Evolutionary conservation across 2,113 vertebrate genomes (phyloP), one percentile per base, ranked within the genome.

Genomic region (Sturnus vulgaris): DNA sequence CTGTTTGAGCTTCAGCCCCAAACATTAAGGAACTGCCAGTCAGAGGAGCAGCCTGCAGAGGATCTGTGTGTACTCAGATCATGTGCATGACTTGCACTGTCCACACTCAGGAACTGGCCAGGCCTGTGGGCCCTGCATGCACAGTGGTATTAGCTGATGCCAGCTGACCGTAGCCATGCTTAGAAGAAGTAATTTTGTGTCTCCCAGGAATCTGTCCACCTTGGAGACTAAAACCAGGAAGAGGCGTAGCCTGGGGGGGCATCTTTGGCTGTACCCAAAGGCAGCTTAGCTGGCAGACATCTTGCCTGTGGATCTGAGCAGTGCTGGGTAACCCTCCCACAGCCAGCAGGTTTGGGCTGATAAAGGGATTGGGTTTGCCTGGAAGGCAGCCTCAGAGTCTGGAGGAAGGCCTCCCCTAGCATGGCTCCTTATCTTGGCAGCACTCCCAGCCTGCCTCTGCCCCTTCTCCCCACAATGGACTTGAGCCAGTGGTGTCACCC

Each of bases 121-220:
- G 70, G 60, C 31, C 64, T 39, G 5, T 70, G 65, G 15, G 68
- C 15, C 23, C 31, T 42, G 49, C 23, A 3, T 10, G 31, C 44
- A 11, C 61, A 31, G 39, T n/a, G 25, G 12, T 70, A 42, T 49
- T 71, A 42, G 30, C 40, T 47, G 66, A 20, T 72, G 53, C 55
- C 2, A 6, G 49, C 20, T 55, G 56, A 59, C 27, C 2, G 0
- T 35, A 53, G 28, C 63, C 2, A 0, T 28, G 21, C 53, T 49
- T 44, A 39, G 46, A 68, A 44, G 56, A 68, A 49, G 56, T 33
- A 22, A 33, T 56, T 39, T 87, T 40, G 35, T 63, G 23, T 18
- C 55, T 88, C 23, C 30, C 39, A 35, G 30, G 21, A 70, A 44
- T 17, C 33, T 89, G 11, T n/a, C 25, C 9, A 28, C 25, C 50